Base-by-base conservation (phyloP, 2,888 invertebrate species). In the Anorthoa munda region DNA sequence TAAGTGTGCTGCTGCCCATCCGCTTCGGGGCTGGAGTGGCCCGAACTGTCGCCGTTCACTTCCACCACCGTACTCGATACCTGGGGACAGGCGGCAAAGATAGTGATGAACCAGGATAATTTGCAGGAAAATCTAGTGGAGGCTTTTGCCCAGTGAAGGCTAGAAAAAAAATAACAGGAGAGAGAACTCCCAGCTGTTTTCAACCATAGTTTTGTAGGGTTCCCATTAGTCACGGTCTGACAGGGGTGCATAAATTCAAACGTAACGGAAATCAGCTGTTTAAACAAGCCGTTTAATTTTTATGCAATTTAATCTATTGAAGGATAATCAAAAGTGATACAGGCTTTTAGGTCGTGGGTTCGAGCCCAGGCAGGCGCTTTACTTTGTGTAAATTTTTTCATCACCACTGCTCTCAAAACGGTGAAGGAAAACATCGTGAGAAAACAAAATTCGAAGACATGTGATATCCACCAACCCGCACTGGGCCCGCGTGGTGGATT, bases 1-100 rank as follows among this genome's bases (percentile, higher is more conserved):
- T 97, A 98, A 79, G 97, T 95, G 92, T 97, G 97, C 90, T 96
- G 96, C 64, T 96, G 96, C 63, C 93, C 93, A 75, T 97, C 95
- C 0, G 94, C 88, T 56, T 94, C 91, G 45, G 97, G 96, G 81
- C 96, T 96, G 92, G 97, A 96, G 90, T 97, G 96, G 76, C 97
- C 96, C 68, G 97, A 97, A 90, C 97, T 96, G 93, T 97, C 95
- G 81, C 97, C 97, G 80, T 95, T 95, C 81, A 96, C 96, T 66
- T 96, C 95, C 85, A 96, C 95, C 77, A 95, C 95, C 0, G 94
- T 91, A 72, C 92, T 94, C 11, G 96, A 91, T 60, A 96, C 96
- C 96, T 96, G 94, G 21, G 70, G 74, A 87, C 5, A 75, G 13
- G 59, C 12, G 21, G 50, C 26, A 15, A 67, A 76, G 50, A 50